Evolutionary conservation across 2,888 invertebrate species (phyloP).

Genomic region (Catocala sponsa): DNA sequence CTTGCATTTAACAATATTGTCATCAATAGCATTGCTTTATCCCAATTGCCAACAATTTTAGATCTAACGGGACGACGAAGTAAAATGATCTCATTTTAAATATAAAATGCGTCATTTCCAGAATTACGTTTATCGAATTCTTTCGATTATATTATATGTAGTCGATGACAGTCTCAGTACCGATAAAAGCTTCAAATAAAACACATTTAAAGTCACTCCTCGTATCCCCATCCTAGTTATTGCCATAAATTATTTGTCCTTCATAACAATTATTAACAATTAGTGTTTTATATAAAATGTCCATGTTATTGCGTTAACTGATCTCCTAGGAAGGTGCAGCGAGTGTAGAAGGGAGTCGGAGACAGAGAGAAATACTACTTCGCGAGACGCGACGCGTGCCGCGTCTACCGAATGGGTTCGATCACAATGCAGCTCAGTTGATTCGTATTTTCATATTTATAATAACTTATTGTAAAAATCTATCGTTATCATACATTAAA

Average conservation of each 20-base stretch:
- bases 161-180: background rate
- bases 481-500: conserved; percentile 76
- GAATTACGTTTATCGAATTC: conserved; percentile 18
- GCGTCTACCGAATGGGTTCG: conserved; percentile 69
- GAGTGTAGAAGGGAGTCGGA: conserved; percentile 65
- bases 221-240: conserved; percentile 60
- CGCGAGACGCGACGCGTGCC: conserved; percentile 51
- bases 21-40: conserved; percentile 82
- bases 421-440: conserved; percentile 88
- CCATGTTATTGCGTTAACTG: conserved; percentile 31
- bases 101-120: conserved; percentile 27
- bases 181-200: background rate
- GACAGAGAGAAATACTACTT: conserved; percentile 68
- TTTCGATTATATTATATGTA: conserved; percentile 1
- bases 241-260: conserved; percentile 64
- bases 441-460: conserved; percentile 76
- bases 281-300: conserved; percentile 33
- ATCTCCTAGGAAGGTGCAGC: conserved; percentile 66
- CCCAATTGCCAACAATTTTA: conserved; percentile 64
- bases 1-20: conserved; percentile 86
- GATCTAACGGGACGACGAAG: conserved; percentile 51
- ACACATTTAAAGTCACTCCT: conserved; percentile 23
- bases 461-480: conserved; percentile 84
- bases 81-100: conserved; percentile 36
- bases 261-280: conserved; percentile 49